Evolutionary conservation across 1,140 invertebrate genomes (phyloP), one percentile per base, ranked within the genome.

Genomic region (Drosophila sp.): DNA sequence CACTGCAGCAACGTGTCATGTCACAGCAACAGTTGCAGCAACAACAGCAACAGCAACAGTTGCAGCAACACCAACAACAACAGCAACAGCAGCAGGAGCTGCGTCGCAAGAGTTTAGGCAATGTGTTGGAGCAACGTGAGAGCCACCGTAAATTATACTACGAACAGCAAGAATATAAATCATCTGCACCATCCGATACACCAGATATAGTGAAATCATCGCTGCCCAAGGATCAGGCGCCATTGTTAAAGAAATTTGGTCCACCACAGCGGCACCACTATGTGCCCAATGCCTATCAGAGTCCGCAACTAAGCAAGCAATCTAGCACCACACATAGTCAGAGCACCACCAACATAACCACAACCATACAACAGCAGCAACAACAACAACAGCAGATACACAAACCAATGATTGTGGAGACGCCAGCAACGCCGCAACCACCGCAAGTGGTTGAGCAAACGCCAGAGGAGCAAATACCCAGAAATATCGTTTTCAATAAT

Each of bases 171-270:
- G 70, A 84, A 16, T 91, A 91, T 51, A 91, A 91, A 41, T 90
- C 90, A 0, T 91, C 90, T 0, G 90, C 90, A 4, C 90, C 90
- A 0, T 16, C 72, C 0, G 89, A 91, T 34, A 91, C 90, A 4
- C 90, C 90, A 1, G 90, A 91, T 7, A 91, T 91, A 21, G 90
- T 91, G 0, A 91, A 91, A 51, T 91, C 90, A 0, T 91, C 90
- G 50, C 78, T 91, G 48, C 90, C 90, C 27, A 91, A 91, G 40
- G 90, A 91, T 7, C 70, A 90, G 29, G 76, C 87, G 6, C 90
- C 90, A 0, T 61, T 91, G 21, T 38, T 91, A 0, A 91, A 91
- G 69, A 91, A 91, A 43, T 91, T 91, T 5, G 90, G 90, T 5
- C 90, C 90, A 18, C 90, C 90, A 1, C 90, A 91, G 57, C 50